Percentiles rank a stretch among this genome's conserved stretches.
Evolutionary conservation across 2,888 invertebrate genomes (phyloP).

Genomic region (Drosophila barbarae): DNA sequence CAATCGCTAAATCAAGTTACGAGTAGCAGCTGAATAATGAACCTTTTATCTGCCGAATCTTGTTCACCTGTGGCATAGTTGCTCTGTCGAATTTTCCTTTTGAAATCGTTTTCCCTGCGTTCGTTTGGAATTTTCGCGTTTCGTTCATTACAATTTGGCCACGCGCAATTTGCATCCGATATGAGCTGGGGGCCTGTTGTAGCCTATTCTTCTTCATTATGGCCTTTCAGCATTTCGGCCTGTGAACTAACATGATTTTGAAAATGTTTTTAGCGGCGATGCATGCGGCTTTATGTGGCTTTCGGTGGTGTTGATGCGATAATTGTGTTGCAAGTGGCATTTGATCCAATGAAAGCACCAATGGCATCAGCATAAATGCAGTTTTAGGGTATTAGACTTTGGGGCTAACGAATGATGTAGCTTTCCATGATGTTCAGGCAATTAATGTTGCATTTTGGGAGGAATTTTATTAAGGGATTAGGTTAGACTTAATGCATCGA

Average conservation of each 20-base stretch:
- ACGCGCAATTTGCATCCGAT: slow-evolving; percentile 58
- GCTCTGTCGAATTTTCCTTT: background rate
- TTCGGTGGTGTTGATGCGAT: slow-evolving; percentile 31
- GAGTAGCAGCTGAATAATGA: background rate
- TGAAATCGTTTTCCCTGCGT: slow-evolving; percentile 7
- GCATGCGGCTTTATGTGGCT: slow-evolving; percentile 40
- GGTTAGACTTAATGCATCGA: too few species aligned
- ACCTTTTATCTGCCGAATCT: slow-evolving; percentile 2
- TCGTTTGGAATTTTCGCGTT: slow-evolving; percentile 19
- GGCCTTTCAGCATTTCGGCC: slow-evolving; percentile 21
- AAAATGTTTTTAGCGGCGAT: slow-evolving; percentile 48
- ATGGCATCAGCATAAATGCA: slow-evolving; percentile 28
- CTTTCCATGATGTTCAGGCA: background rate
- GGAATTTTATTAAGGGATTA: background rate
- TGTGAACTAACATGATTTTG: slow-evolving; percentile 31
- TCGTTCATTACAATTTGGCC: slow-evolving; percentile 41
- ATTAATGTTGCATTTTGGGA: background rate
- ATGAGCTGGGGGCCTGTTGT: slow-evolving; percentile 16
- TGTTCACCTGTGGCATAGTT: background rate
- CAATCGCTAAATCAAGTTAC: slow-evolving; percentile 12
- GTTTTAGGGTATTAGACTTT: slow-evolving; percentile 11
- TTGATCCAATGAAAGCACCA: slow-evolving; percentile 46
- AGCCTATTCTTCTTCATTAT: slow-evolving; percentile 18
- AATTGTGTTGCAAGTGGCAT: slow-evolving; percentile 57
- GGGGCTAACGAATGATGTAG: background rate